Percentiles rank a stretch among this genome's conserved stretches.
phyloP scores from a whole-genome alignment of 37 sponge, comb jelly and placozoan species.

The Ephydatia muelleri region DNA sequence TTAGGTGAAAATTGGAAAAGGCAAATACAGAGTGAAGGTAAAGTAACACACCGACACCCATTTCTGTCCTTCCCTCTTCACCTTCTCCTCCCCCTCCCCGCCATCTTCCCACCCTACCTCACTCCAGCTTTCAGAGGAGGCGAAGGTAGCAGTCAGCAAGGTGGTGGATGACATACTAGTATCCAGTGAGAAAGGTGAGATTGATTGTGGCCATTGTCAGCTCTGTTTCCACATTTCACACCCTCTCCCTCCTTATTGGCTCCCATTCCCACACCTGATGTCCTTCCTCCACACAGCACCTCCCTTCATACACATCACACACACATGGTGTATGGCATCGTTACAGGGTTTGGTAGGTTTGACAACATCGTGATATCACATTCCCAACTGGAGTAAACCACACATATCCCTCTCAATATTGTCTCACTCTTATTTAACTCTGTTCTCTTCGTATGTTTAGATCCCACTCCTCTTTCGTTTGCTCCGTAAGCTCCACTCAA shows the following conservation, averaged over 20 bases:
- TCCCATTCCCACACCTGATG: slow-evolving; percentile 7
- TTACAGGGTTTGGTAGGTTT: slow-evolving; percentile 93
- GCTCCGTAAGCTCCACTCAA: too few species aligned
- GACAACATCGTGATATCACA: slow-evolving; percentile 58
- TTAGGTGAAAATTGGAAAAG: too few species aligned
- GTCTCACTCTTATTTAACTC: background rate
- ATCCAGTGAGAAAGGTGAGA: slow-evolving; percentile 46
- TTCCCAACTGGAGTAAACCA: slow-evolving; percentile 54
- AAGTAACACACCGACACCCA: background rate
- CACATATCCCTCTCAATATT: background rate
- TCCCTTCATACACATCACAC: background rate
- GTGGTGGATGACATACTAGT: slow-evolving; percentile 65
- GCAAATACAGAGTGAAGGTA: too few species aligned
- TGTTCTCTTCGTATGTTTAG: background rate
- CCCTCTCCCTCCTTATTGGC: background rate
- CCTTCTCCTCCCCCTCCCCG: background rate
- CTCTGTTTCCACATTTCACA: background rate
- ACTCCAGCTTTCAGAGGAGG: slow-evolving; percentile 51
- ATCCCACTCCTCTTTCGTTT: background rate
- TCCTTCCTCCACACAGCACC: too few species aligned
- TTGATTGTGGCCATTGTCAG: slow-evolving; percentile 18
- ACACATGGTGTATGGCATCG: slow-evolving; percentile 87
- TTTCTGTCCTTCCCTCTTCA: background rate
- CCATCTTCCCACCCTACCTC: too few species aligned
- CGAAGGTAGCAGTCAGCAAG: slow-evolving; percentile 37